Evolutionary conservation across 2,113 vertebrate species (phyloP).

Genomic region (Engystomops pustulosus): DNA sequence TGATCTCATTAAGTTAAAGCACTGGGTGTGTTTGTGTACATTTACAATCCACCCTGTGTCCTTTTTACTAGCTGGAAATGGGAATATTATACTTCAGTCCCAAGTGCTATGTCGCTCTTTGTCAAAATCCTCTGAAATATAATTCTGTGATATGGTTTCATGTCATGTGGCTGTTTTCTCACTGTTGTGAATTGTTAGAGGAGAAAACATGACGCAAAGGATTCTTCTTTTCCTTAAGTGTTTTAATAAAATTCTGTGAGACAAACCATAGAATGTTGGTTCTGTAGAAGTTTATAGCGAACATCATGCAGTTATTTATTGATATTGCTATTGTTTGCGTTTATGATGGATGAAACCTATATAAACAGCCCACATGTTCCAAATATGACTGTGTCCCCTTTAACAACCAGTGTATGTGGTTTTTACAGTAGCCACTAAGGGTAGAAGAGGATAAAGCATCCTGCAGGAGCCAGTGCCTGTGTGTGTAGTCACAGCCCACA

Average conservation of each 20-base stretch:
- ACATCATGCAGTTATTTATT: not conserved
- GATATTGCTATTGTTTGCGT: no score
- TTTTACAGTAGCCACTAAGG: no score
- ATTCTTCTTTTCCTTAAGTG: not conserved
- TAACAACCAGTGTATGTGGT: no score
- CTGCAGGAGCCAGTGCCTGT: no score
- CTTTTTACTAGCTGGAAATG: conserved; percentile 35
- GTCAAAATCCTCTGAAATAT: conserved; percentile 13
- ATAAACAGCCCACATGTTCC: not conserved
- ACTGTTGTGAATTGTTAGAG: not conserved
- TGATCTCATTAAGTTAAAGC: conserved; percentile 6
- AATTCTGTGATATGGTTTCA: conserved; percentile 8
- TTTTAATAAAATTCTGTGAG: not conserved
- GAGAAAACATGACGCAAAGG: not conserved
- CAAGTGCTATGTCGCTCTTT: conserved; percentile 27
- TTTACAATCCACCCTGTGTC: conserved; percentile 21
- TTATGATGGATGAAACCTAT: no score
- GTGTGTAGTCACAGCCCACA: no score
- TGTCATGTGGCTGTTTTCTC: conserved; percentile 9
- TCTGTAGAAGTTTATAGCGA: not conserved
- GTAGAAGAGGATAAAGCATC: no score
- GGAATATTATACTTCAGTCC: conserved; percentile 2
- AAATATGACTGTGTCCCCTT: no score
- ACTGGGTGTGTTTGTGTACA: conserved; percentile 38
- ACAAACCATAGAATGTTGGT: not conserved